Base-by-base conservation (phyloP, 2,888 invertebrate species). In the Synanthedon tipuliformis region DNA sequence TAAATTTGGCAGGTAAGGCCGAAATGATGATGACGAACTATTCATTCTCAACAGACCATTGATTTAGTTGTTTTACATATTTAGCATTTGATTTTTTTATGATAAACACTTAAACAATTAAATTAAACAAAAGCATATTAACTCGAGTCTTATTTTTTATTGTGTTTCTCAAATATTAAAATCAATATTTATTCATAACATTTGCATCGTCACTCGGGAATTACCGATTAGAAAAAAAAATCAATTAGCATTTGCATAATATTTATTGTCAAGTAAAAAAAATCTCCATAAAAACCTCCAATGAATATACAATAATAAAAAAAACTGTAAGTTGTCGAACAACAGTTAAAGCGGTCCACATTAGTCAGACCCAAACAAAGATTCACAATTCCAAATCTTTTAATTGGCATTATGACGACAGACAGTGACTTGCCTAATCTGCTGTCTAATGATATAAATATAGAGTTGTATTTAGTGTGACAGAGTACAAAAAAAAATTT, bases 371-470 rank as follows among this genome's bases (percentile, higher is more conserved):
- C 65, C 82, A 84, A 86, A 85, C 85, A 86, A 81, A 84, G 84
- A 86, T 81, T 73, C 80, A 78, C 78, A 80, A 82, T 82, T 73
- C 71, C 63, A 80, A 84, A 83, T 86, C 83, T 86, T 87, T 86
- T 87, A 87, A 87, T 87, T 86, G 87, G 87, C 84, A 83, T 86
- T 82, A 84, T 86, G 87, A 79, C 83, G 85, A 84, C 78, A 85
- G 78, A 75, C 73, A 64, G 79, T 87, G 87, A 87, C 87, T 87
- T 84, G 87, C 81, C 73, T 79, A 84, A 85, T 83, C 79, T 68
- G 64, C 57, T 70, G 65, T 61, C 65, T 75, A 71, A 78, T 69
- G 69, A 72, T 73, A 82, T 79, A 48, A 45, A 59, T 64, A 71
- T 63, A 69, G 82, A 81, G 84, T 51, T 62, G 77, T 4, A 16